Base-by-base conservation (phyloP, 2,113 vertebrate species). In the Phylloscopus trochiloides region DNA sequence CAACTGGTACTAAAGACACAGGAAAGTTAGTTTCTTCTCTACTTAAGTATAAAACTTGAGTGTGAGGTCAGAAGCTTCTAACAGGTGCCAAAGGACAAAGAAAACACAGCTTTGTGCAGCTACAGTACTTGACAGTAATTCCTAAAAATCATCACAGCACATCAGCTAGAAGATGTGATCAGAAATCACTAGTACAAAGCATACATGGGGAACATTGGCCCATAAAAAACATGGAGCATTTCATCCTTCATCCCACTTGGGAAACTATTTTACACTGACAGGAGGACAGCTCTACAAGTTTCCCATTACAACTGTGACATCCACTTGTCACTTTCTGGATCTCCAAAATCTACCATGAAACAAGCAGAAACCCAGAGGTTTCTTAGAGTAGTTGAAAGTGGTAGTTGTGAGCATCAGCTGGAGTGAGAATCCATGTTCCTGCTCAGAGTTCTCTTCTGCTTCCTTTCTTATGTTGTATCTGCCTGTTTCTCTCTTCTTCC, bases 141-240 rank as follows among this genome's bases (percentile, higher is more conserved):
- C n/a, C 67, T 18, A 57, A 62, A 70, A 78, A 71, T 22, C 32
- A 40, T 9, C 15, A 42, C 17, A 59, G 58, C 25, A 42, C 21
- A 50, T 32, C 22, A 61, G 2, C 21, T n/a, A 70, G 34, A 55
- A 80, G 29, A 72, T 0, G 1, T 14, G 7, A 83, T 55, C 50
- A 88, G 67, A 91, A 91, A 65, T 16, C 34, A 51, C 9, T 45
- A 31, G 42, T 88, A 26, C 40, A 43, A 85, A 81, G 19, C 19
- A 59, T 47, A 43, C 1, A 4, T 6, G 7, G 19, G 17, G 5
- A 65, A 55, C 47, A 75, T 0, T 1, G 13, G 11, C 54, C 16
- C 26, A 72, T 24, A 72, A 59, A 88, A 91, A 25, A 1, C 10
- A 78, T 1, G 6, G 20, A 70, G 11, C 31, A 48, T 52, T 71